These are phyloP conservation scores for Nyctibius bracteatus DNA, from an alignment of 2,113 vertebrate genomes.

Conservation along the genomic window DNA sequence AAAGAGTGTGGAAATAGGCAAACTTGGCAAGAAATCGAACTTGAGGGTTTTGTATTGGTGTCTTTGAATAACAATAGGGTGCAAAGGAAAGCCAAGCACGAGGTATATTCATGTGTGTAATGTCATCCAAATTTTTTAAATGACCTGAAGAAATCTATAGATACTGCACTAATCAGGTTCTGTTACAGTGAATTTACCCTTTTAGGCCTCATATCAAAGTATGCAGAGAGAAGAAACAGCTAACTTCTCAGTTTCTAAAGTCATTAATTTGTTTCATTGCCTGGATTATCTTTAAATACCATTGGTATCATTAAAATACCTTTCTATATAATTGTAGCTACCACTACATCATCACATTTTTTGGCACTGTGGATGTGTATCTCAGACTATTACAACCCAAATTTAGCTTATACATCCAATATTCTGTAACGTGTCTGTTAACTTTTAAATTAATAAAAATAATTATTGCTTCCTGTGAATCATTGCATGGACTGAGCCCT, in stretches of 20 bases:
- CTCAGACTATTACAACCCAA: neutral
- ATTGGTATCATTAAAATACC: neutral
- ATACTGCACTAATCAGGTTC: neutral
- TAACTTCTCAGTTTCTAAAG: neutral
- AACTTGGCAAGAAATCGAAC: neutral
- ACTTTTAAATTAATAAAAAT: constrained; percentile 28
- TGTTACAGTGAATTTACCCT: neutral
- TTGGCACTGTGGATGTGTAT: neutral
- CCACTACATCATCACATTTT: neutral
- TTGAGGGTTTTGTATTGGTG: neutral
- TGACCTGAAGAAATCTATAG: neutral
- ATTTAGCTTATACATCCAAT: neutral
- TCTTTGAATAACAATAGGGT: neutral
- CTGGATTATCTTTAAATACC: neutral
- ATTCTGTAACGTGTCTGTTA: neutral
- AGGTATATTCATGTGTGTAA: neutral
- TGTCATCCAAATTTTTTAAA: neutral
- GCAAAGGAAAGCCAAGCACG: neutral
- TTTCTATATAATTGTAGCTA: neutral
- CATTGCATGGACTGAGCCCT: neutral
- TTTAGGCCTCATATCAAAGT: neutral
- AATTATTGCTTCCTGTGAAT: constrained; percentile 37
- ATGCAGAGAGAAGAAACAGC: neutral
- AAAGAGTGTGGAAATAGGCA: neutral
- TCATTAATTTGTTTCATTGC: neutral